phyloP scores from a whole-genome alignment of 2,888 invertebrate genomes.

The Cancer borealis region DNA sequence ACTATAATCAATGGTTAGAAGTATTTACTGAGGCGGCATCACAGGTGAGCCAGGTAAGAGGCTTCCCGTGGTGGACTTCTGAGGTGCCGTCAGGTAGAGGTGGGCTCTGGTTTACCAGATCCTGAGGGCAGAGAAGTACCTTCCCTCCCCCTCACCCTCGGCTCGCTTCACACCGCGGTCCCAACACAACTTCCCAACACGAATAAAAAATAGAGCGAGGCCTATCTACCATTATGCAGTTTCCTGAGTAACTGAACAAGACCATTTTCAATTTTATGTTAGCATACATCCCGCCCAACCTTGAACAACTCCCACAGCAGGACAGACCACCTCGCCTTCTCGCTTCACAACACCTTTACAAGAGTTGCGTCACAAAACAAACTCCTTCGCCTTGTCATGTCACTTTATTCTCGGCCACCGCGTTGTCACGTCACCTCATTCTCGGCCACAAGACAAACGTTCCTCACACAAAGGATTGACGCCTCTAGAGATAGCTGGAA shows the following conservation, averaged over 20 bases:
- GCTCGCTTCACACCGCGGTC: not conserved
- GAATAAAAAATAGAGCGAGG: not conserved
- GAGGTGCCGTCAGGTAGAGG: not conserved
- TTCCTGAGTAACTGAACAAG: not conserved
- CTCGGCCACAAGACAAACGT: conserved; percentile 13
- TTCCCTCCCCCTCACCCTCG: not conserved
- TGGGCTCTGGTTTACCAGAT: not conserved
- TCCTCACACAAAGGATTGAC: not conserved
- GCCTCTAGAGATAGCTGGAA: not conserved
- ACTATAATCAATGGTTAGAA: not conserved
- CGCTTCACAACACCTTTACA: not conserved
- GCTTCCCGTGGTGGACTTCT: not conserved
- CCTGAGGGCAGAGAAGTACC: not conserved
- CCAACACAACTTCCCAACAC: not conserved
- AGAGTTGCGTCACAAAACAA: not conserved
- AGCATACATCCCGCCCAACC: not conserved
- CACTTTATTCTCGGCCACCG: not conserved
- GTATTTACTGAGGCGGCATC: not conserved
- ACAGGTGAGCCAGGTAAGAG: not conserved
- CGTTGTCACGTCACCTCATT: conserved; percentile 15
- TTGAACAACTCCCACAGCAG: not conserved
- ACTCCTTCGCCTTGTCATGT: not conserved
- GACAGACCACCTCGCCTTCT: not conserved
- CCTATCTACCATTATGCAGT: not conserved
- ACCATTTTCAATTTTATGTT: not conserved